Conservation (phyloP, 2,888 invertebrate species). For the Bombylius major region DNA sequence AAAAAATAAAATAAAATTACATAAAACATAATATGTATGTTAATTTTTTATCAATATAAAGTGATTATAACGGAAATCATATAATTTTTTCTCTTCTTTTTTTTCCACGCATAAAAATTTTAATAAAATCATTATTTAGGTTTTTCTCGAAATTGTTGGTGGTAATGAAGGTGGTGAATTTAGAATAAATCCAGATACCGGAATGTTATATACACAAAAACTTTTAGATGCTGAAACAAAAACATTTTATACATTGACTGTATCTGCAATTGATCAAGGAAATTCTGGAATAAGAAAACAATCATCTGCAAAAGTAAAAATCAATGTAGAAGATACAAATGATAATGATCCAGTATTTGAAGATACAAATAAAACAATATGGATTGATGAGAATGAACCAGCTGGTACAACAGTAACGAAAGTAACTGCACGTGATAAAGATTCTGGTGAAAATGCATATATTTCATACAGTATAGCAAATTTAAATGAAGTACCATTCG, state of each 20-base stretch:
- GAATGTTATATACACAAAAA: conserved; percentile 75
- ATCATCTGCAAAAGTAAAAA: conserved; percentile 81
- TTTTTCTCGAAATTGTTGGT: conserved; percentile 72
- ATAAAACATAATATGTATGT: too few relatives aligned
- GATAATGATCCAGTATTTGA: conserved; percentile 90
- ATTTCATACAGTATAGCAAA: conserved; percentile 91
- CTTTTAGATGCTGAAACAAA: conserved; percentile 73
- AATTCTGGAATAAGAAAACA: conserved; percentile 71
- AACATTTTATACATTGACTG: conserved; percentile 73
- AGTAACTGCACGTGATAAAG: conserved; percentile 75
- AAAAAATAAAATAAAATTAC: too few relatives aligned
- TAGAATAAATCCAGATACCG: conserved; percentile 72
- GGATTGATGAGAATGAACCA: conserved; percentile 76
- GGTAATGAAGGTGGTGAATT: conserved; percentile 87
- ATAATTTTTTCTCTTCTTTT: too few relatives aligned
- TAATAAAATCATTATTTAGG: neutral
- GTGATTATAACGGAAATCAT: too few relatives aligned
- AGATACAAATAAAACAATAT: conserved; percentile 52
- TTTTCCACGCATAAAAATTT: too few relatives aligned
- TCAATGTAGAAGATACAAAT: conserved; percentile 81
- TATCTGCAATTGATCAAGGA: conserved; percentile 80
- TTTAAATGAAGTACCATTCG: conserved; percentile 83
- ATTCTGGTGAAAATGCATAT: conserved; percentile 89
- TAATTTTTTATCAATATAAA: too few relatives aligned
- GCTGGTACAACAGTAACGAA: conserved; percentile 73